These are phyloP conservation scores for Ethmia dodecea DNA, from an alignment of 2,888 invertebrate species.

Conservation along the genomic window DNA sequence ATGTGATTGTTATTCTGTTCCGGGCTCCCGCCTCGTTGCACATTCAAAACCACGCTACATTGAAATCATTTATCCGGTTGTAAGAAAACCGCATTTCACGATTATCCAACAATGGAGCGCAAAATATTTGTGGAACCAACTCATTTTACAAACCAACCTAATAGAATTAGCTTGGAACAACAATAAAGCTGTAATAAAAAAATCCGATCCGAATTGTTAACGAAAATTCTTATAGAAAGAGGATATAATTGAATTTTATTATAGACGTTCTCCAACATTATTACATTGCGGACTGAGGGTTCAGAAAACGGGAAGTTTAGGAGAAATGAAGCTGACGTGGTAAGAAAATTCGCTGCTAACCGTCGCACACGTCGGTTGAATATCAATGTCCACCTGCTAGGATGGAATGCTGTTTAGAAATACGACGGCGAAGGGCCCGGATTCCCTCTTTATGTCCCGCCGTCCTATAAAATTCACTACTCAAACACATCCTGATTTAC, in stretches of 20 bases:
- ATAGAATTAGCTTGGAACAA: slow-evolving; percentile 30
- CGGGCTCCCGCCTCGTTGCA: no score
- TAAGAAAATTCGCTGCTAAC: slow-evolving; percentile 32
- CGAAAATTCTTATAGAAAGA: slow-evolving; percentile 14
- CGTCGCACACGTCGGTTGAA: slow-evolving; percentile 33
- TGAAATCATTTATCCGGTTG: no score
- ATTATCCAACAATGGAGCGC: no score
- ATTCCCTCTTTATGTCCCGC: slow-evolving; percentile 28
- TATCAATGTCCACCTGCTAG: slow-evolving; percentile 32
- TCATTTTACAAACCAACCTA: slow-evolving; percentile 22
- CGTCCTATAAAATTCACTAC: slow-evolving; percentile 22
- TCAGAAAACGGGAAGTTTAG: slow-evolving; percentile 25
- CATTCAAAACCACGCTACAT: no score
- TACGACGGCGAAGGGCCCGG: slow-evolving; percentile 27
- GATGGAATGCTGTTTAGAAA: slow-evolving; percentile 29
- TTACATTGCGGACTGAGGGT: slow-evolving; percentile 31
- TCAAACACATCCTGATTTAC: slow-evolving; percentile 17
- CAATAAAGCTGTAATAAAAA: slow-evolving; percentile 32
- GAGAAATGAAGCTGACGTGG: slow-evolving; percentile 34
- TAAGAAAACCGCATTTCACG: no score
- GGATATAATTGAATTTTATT: slow-evolving; percentile 49
- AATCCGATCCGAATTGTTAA: slow-evolving; percentile 23
- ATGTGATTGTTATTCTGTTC: no score
- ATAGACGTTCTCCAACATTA: slow-evolving; percentile 36
- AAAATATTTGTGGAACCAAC: slow-evolving; percentile 6